phyloP scores from a whole-genome alignment of 53 echinoderm and acorn worm genomes.

The Temnopleurus reevesii region DNA sequence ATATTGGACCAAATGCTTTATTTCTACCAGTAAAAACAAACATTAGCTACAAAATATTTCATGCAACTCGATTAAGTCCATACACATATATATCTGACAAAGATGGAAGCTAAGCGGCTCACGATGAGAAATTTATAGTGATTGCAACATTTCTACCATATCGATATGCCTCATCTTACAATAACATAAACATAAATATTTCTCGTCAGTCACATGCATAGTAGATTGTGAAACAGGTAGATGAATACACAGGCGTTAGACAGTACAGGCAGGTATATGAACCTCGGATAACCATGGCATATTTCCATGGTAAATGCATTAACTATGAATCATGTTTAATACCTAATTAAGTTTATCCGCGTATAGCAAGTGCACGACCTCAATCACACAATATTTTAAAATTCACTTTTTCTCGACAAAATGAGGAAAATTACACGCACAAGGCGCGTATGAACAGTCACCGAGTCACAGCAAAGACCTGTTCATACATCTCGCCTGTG shows the following conservation, averaged over 20 bases:
- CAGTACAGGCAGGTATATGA: not conserved
- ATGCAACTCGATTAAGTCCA: no score
- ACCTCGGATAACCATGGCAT: not conserved
- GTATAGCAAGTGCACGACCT: conserved; percentile 46
- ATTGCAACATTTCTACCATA: no score
- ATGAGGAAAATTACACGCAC: not conserved
- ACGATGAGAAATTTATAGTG: no score
- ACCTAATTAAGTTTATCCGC: conserved; percentile 59
- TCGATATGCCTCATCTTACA: no score
- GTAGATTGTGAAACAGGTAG: not conserved
- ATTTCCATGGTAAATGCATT: conserved; percentile 49
- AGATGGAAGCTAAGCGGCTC: no score
- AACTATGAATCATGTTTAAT: conserved; percentile 54
- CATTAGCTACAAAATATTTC: no score
- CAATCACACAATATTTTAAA: not conserved
- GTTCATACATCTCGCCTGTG: not conserved
- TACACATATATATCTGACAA: no score
- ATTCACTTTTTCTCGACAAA: not conserved
- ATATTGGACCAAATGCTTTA: no score
- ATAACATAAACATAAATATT: no score
- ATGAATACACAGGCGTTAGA: not conserved
- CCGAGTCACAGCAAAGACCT: not conserved
- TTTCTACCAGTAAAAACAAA: no score
- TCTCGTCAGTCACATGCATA: no score
- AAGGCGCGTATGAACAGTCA: not conserved